These are phyloP conservation scores for Gryon sp. DNA, from an alignment of 1,140 invertebrate genomes.

Conservation along the genomic window DNA sequence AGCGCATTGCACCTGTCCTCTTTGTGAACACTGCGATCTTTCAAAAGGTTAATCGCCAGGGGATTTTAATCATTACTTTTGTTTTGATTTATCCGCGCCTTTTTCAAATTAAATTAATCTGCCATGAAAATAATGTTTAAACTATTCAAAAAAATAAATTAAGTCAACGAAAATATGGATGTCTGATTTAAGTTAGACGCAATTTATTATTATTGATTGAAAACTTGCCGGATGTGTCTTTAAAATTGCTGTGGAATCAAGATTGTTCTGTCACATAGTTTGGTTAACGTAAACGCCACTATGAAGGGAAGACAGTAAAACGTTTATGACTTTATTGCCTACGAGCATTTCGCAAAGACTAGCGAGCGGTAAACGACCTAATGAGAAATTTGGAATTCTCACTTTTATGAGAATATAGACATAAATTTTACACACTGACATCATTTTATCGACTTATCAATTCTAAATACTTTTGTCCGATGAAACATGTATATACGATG, in stretches of 20 bases:
- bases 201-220: slow-evolving; percentile 22
- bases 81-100: too few relatives aligned
- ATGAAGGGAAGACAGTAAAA: slow-evolving; percentile 36
- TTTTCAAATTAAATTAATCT: too few relatives aligned
- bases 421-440: slow-evolving; percentile 30
- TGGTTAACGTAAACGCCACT: slow-evolving; percentile 32
- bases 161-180: too few relatives aligned
- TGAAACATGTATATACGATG: too few relatives aligned
- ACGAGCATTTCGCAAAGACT: slow-evolving; percentile 14
- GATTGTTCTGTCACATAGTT: slow-evolving; percentile 38
- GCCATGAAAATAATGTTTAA: too few relatives aligned
- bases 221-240: slow-evolving; percentile 16
- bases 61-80: slow-evolving; percentile 22
- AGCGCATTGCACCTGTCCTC: slow-evolving; percentile 53
- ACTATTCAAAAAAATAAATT: too few relatives aligned
- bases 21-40: slow-evolving; percentile 32
- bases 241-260: slow-evolving; percentile 27
- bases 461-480: too few relatives aligned
- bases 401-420: slow-evolving; percentile 12
- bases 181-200: too few relatives aligned
- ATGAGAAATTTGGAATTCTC: slow-evolving; percentile 15
- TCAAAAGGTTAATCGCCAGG: slow-evolving; percentile 29
- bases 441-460: slow-evolving; percentile 38
- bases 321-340: slow-evolving; percentile 56
- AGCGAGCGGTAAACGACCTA: slow-evolving; percentile 26